These are phyloP conservation scores for Ganaspis sp. DNA, from an alignment of 1,140 invertebrate genomes.

Conservation along the genomic window DNA sequence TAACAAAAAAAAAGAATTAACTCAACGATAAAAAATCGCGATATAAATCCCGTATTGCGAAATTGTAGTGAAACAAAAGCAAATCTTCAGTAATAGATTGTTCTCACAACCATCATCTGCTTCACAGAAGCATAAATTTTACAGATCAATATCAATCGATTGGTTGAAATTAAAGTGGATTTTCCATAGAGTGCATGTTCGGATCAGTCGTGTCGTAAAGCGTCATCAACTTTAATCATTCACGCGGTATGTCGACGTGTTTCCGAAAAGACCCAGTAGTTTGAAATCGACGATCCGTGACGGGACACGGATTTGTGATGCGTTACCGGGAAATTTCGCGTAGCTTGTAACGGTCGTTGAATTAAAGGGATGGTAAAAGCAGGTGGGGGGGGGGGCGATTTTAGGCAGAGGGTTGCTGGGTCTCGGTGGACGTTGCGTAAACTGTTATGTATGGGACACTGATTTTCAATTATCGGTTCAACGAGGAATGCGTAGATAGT, in stretches of 20 bases:
- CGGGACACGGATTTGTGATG: constrained; percentile 51
- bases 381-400: constrained; percentile 24
- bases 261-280: constrained; percentile 30
- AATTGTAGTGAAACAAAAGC: too few relatives aligned
- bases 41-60: too few relatives aligned
- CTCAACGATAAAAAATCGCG: too few relatives aligned
- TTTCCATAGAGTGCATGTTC: neutral
- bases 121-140: neutral
- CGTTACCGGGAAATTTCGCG: constrained; percentile 47
- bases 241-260: constrained; percentile 22
- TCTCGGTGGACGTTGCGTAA: constrained; percentile 55
- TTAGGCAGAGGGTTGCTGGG: neutral
- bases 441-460: constrained; percentile 72
- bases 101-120: neutral
- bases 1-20: too few relatives aligned
- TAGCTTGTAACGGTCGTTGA: constrained; percentile 54
- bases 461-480: constrained; percentile 74
- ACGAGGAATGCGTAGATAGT: constrained; percentile 60
- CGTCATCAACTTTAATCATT: constrained; percentile 25
- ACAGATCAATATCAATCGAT: neutral
- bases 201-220: constrained; percentile 17
- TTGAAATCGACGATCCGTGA: constrained; percentile 50
- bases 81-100: neutral
- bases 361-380: constrained; percentile 40
- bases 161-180: constrained; percentile 1